Percentiles rank a stretch among this genome's conserved stretches.
phyloP scores from a whole-genome alignment of 2,113 vertebrate genomes.

The Daphoenositta chrysoptera region DNA sequence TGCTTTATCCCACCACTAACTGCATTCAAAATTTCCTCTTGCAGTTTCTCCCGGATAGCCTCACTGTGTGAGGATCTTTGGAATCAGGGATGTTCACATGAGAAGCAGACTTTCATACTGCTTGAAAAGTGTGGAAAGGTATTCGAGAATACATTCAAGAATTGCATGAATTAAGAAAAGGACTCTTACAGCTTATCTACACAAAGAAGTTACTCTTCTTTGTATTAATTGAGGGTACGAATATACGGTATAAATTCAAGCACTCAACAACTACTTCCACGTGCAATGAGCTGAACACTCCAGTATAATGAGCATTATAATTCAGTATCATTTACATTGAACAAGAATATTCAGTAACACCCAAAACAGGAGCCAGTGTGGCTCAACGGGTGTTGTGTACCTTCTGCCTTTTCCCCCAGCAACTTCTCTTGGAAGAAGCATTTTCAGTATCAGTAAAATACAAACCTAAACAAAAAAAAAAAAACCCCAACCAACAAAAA shows the following conservation, averaged over 20 bases:
- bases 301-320: background rate
- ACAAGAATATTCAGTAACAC: background rate
- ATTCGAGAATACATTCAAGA: background rate
- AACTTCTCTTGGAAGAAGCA: background rate
- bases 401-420: background rate
- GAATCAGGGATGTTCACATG: background rate
- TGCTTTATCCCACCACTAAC: background rate
- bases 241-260: background rate
- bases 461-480: background rate
- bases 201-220: background rate
- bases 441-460: background rate
- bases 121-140: background rate
- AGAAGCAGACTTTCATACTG: background rate
- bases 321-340: background rate
- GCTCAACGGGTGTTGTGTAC: rapidly evolving
- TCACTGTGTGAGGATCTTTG: background rate
- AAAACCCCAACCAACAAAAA: background rate
- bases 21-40: background rate
- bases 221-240: background rate
- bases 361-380: background rate
- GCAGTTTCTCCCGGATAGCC: background rate
- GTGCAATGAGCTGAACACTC: background rate
- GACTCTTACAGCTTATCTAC: background rate
- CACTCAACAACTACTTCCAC: background rate
- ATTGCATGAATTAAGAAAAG: background rate